Conservation (phyloP, 2,888 invertebrate species). For the Gastrophysa polygoni region DNA sequence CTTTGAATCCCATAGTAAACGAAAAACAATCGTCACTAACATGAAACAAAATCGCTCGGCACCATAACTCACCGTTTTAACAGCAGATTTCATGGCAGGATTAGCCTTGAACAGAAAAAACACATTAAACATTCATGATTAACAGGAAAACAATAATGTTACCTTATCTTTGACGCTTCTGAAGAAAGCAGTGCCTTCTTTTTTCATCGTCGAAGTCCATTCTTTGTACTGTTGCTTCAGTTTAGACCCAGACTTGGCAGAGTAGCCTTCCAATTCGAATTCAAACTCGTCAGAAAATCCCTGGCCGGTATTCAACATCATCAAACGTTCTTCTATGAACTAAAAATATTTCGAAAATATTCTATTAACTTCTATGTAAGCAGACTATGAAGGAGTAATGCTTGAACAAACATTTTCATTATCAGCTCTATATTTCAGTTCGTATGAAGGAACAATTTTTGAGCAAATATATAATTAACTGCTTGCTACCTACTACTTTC, state of each 20-base stretch:
- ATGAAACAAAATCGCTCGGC: too few relatives aligned
- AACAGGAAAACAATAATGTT: constrained; percentile 22
- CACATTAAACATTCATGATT: constrained; percentile 8
- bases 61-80: constrained; percentile 84
- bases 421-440: not conserved
- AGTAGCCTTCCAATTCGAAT: constrained; percentile 78
- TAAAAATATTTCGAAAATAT: constrained; percentile 54
- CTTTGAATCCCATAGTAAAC: too few relatives aligned
- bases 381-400: not conserved
- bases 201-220: constrained; percentile 78
- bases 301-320: constrained; percentile 89
- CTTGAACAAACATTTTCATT: not conserved
- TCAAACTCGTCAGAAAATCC: constrained; percentile 97
- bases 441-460: not conserved
- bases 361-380: not conserved
- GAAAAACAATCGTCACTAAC: too few relatives aligned
- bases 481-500: too few relatives aligned
- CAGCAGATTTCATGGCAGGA: constrained; percentile 91
- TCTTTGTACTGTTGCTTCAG: constrained; percentile 77
- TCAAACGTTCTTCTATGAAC: constrained; percentile 94
- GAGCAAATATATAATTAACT: not conserved
- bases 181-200: constrained; percentile 82
- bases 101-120: constrained; percentile 77
- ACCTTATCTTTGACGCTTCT: constrained; percentile 90
- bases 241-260: constrained; percentile 69